Evolutionary conservation across 1,140 invertebrate species (phyloP), one percentile per base, ranked within the genome.

Genomic region (Mylabris phalerata): DNA sequence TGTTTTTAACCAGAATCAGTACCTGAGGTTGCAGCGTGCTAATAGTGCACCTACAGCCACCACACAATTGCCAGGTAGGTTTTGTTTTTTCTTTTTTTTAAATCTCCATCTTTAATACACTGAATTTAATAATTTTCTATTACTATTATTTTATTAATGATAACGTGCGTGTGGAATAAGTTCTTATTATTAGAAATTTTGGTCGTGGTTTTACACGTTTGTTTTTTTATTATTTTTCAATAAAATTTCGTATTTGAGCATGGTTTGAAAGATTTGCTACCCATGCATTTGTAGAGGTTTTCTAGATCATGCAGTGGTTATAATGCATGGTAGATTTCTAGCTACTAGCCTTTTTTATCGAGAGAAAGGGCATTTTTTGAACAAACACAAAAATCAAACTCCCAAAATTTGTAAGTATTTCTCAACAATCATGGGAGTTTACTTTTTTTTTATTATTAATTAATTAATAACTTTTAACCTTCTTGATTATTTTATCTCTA

Each of bases 1-100:
- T 47, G 72, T 69, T 47, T 74, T 66, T 51, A 72, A 67, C 60
- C 80, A 70, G 76, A 79, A 71, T 69, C 79, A 70, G 73, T 81
- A 80, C 66, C 76, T 82, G 71, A 76, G 84, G 59, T 70, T 85
- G 58, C 84, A 85, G 67, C 80, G 84, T 47, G 78, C 83, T 55
- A 80, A 80, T 42, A 84, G 81, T 67, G 80, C 82, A 43, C 83
- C 84, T 10, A 80, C 82, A 57, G 79, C 83, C 45, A 84, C 82
- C 41, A 83, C 82, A 62, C 84, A 85, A 72, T 75, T 86, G 73
- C 48, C 55, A 49, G 48, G 46, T 57, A 48, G 11, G 44, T 43
- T 4, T 9, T 13, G 44, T 9, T 38, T 2, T 32, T 32, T 5
- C 0, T 32, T 32, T 32, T 32, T 7, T 32, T 32, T 32, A 32